These are phyloP conservation scores for Prolemur simus DNA, from an alignment of 2,113 vertebrate genomes.

Conservation along the genomic window DNA sequence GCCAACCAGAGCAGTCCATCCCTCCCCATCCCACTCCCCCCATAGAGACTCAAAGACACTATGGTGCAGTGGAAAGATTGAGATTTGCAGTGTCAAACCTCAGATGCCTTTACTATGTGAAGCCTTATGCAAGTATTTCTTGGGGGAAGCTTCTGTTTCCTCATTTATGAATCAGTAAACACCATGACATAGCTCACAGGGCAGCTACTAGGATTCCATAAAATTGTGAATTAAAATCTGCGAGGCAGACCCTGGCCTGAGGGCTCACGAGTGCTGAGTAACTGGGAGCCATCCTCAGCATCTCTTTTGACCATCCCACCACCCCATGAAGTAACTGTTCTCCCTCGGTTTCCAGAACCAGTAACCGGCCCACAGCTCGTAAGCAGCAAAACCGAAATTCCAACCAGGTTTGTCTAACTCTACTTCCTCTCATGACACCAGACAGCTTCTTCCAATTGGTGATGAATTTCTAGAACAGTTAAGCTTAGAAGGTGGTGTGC, in stretches of 20 bases:
- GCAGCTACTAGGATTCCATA: neutral
- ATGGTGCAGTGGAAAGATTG: accelerated
- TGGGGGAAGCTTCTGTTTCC: neutral
- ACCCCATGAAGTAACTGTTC: neutral
- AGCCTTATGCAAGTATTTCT: neutral
- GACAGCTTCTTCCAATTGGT: too few relatives aligned
- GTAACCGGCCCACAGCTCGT: neutral
- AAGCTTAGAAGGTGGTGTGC: neutral
- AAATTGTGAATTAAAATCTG: neutral
- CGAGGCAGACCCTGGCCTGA: neutral
- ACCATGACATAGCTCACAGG: neutral
- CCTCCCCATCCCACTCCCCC: neutral
- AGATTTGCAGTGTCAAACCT: neutral
- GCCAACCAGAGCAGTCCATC: neutral
- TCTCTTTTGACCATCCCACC: neutral
- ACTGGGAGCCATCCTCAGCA: neutral
- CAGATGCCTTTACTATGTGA: neutral
- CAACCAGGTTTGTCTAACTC: neutral
- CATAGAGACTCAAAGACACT: neutral
- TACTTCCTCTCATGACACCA: neutral
- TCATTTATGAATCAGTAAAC: neutral
- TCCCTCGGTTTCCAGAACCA: neutral
- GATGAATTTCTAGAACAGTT: neutral
- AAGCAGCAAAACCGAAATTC: neutral
- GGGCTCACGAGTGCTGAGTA: neutral